Evolutionary conservation across 2,888 invertebrate species (phyloP), one percentile per base, ranked within the genome.

Genomic region (Leptinotarsa rubiginosa): DNA sequence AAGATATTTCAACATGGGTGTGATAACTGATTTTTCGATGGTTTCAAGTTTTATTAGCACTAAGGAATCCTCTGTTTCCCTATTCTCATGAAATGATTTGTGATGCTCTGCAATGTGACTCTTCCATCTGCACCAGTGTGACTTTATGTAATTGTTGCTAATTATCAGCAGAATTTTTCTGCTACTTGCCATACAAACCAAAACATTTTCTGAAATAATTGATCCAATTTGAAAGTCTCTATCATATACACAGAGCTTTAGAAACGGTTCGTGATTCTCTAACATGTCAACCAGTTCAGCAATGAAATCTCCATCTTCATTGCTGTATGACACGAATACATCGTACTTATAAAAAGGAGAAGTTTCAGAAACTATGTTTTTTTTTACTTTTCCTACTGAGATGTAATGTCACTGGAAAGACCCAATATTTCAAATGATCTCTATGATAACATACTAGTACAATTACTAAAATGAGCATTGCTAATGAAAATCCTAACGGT

Each of bases 91-190:
- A 5, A 25, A 25, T 5, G 25, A 86, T 71, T 92, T 88, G 79
- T 92, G 91, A 82, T 92, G 90, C 80, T 93, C 92, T 0, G 93
- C 93, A 25, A 93, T 88, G 80, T 92, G 92, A 13, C 92, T 91
- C 83, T 94, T 94, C 91, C 93, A 92, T 54, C 92, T 88, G 83
- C 92, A 92, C 94, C 94, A 94, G 74, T 93, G 92, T 41, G 93
- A 92, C 81, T 91, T 90, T 0, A 92, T 91, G 84, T 93, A 94
- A 79, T 90, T 89, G 81, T 92, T 91, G 72, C 93, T 93, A 66
- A 94, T 89, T 12, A 94, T 87, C 70, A 94, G 86, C 72, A 94
- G 88, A 16, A 93, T 91, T 82, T 91, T 91, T 75, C 91, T 90
- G 83, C 93, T 92, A 72, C 90, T 89, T 47, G 91, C 90, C 74